Conservation (phyloP, 2,113 vertebrate species). For the Corydoras sp. region DNA sequence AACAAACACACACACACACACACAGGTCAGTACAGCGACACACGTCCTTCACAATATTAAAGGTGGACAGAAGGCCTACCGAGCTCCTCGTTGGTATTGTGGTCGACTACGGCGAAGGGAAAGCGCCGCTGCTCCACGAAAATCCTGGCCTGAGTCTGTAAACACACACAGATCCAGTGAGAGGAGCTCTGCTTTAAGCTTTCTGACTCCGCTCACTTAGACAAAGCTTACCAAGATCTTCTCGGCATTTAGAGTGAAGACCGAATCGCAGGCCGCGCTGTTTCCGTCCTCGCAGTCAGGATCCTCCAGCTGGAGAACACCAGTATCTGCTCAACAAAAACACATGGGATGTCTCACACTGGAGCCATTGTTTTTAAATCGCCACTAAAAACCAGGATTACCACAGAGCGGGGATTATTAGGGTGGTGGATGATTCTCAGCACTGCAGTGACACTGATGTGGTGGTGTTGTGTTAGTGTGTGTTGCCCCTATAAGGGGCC, state of each 20-base stretch:
- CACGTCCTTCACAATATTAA: slow-evolving; percentile 3
- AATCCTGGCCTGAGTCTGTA: slow-evolving; percentile 86
- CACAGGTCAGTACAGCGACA: neutral
- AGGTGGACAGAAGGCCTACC: slow-evolving; percentile 62
- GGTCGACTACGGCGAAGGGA: slow-evolving; percentile 85
- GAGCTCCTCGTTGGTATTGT: slow-evolving; percentile 87
- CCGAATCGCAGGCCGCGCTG: slow-evolving; percentile 78
- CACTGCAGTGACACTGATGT: too few relatives aligned
- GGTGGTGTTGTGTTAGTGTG: too few relatives aligned
- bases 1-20: slow-evolving; percentile 52
- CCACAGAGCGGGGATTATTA: too few relatives aligned
- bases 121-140: slow-evolving; percentile 90
- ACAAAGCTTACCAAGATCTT: slow-evolving; percentile 81
- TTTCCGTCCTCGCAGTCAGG: slow-evolving; percentile 83
- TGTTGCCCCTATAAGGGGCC: too few relatives aligned
- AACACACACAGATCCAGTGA: neutral
- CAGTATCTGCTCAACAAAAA: slow-evolving; percentile 69
- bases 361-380: too few relatives aligned
- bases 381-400: too few relatives aligned
- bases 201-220: neutral
- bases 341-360: too few relatives aligned
- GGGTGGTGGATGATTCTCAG: too few relatives aligned
- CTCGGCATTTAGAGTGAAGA: slow-evolving; percentile 88
- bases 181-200: too few relatives aligned
- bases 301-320: slow-evolving; percentile 83